Conservation (phyloP, 2,113 vertebrate species). For the Nipponia nippon region DNA sequence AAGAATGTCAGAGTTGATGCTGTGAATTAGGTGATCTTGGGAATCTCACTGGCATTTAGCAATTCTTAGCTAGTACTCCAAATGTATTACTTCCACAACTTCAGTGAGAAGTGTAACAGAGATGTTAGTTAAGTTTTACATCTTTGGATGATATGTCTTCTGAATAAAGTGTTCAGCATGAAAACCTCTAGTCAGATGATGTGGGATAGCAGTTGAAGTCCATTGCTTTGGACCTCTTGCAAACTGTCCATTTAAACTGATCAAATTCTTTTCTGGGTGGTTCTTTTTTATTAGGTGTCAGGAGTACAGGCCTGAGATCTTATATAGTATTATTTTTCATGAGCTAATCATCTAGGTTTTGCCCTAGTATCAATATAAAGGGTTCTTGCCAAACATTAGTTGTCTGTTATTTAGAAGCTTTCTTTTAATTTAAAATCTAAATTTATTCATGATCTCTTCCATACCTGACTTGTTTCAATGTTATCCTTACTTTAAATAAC, state of each 20-base stretch:
- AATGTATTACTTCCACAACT: background rate
- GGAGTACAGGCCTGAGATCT: background rate
- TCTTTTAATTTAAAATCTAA: background rate
- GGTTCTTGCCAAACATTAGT: background rate
- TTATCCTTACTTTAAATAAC: background rate
- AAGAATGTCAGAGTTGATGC: background rate
- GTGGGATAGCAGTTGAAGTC: background rate
- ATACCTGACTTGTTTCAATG: background rate
- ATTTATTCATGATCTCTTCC: background rate
- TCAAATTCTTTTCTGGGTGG: background rate
- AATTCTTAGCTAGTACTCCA: background rate
- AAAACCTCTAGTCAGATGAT: background rate
- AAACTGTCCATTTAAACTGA: background rate
- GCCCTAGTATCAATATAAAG: background rate
- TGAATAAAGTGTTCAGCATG: background rate
- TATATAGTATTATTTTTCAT: background rate
- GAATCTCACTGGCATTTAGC: background rate
- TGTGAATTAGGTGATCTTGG: background rate
- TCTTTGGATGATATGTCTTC: background rate
- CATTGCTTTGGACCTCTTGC: background rate
- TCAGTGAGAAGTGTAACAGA: background rate
- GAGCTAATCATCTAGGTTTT: background rate
- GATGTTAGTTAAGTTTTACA: background rate
- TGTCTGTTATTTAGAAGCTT: background rate
- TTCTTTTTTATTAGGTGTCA: background rate